Conservation (phyloP, 2,888 invertebrate species). For the Hofmannophila pseudospretella region DNA sequence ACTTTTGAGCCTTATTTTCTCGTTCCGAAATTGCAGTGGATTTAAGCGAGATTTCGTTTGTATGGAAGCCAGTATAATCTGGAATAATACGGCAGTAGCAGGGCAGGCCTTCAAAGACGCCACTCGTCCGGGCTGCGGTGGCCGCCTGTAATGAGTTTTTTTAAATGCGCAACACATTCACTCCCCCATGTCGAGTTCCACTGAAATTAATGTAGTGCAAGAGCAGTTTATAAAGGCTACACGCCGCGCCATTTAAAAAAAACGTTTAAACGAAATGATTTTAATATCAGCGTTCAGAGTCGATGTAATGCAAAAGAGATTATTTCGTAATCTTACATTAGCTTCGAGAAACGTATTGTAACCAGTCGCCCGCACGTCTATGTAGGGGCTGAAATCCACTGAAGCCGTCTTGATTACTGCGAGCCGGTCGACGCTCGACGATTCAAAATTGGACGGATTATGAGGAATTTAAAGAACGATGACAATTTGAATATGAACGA, state of each 20-base stretch:
- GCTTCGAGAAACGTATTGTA: conserved; percentile 37
- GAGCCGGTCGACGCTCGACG: conserved; percentile 52
- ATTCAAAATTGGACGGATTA: conserved; percentile 76
- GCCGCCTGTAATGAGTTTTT: conserved; percentile 76
- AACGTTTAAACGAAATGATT: conserved; percentile 21
- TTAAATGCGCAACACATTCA: conserved; percentile 71
- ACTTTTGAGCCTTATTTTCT: conserved; percentile 71
- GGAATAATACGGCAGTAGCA: conserved; percentile 73
- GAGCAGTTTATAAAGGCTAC: conserved; percentile 37
- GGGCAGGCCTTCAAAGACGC: conserved; percentile 73
- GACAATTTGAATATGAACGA: conserved; percentile 74
- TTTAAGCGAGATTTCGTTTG: conserved; percentile 78
- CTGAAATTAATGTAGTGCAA: conserved; percentile 52
- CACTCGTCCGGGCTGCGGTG: conserved; percentile 68
- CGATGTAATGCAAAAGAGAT: conserved; percentile 17
- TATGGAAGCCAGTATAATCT: conserved; percentile 74
- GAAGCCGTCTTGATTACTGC: conserved; percentile 73
- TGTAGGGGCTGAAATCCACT: conserved; percentile 61
- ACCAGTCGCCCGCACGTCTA: conserved; percentile 43
- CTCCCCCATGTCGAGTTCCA: conserved; percentile 52
- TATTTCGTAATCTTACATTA: conserved; percentile 26
- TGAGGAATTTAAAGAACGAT: conserved; percentile 74
- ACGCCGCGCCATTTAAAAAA: conserved; percentile 19
- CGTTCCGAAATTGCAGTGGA: conserved; percentile 74
- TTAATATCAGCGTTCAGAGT: conserved; percentile 1